Evolutionary conservation across 2,113 vertebrate species (phyloP).

Genomic region (Zootoca vivipara): DNA sequence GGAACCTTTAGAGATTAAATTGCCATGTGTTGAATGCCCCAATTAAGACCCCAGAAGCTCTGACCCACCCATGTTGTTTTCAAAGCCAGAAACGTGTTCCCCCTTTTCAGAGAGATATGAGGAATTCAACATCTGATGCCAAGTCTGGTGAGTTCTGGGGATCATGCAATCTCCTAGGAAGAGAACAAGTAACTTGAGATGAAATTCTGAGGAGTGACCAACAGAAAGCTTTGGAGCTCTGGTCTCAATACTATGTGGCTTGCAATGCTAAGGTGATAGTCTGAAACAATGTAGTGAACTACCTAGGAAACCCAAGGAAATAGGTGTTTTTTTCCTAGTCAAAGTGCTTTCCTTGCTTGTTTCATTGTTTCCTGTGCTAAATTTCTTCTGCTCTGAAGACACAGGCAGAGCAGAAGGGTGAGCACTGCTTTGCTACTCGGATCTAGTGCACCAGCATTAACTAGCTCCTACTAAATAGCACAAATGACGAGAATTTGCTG

Average conservation of each 20-base stretch:
- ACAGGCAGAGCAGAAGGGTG: slow-evolving; percentile 6
- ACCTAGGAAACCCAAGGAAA: slow-evolving; percentile 12
- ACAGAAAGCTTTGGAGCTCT: no score
- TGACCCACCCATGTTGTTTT: neutral
- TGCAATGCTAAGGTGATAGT: neutral
- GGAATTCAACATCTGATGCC: neutral
- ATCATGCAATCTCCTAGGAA: neutral
- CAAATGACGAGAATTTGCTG: slow-evolving; percentile 16
- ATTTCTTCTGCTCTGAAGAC: slow-evolving; percentile 14
- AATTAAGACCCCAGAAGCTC: neutral
- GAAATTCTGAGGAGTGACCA: neutral
- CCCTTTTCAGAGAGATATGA: neutral
- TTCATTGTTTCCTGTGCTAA: neutral
- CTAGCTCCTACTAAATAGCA: neutral
- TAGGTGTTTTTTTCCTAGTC: neutral
- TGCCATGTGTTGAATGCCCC: no score
- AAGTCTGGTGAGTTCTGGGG: neutral
- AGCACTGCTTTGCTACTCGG: neutral
- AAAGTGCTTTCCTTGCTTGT: neutral
- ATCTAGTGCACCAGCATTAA: neutral
- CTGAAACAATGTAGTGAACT: neutral
- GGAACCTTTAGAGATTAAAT: no score
- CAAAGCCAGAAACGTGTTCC: no score
- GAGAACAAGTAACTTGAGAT: neutral
- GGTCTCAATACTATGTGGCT: neutral